A percentile compares a stretch with the other conserved stretches of the same genome.
Conservation (phyloP, 2,113 vertebrate genomes). For the Copsychus sechellarum region DNA sequence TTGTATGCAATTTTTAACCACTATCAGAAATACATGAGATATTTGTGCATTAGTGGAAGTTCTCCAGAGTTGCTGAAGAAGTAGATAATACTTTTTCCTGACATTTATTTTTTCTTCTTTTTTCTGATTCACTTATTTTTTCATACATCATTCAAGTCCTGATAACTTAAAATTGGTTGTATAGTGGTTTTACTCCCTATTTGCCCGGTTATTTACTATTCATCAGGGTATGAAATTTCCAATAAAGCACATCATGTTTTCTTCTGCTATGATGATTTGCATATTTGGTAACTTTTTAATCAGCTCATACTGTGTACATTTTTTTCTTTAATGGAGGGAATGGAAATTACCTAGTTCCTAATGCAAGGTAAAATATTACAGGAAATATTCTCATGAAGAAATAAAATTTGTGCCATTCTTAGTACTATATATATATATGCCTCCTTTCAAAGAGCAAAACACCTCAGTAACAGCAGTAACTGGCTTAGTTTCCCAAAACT, state of each 20-base stretch:
- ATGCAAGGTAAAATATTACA: neutral
- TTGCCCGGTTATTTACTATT: neutral
- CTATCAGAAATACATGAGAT: neutral
- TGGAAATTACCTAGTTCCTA: neutral
- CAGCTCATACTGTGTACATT: neutral
- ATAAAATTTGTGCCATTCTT: neutral
- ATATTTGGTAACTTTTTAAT: neutral
- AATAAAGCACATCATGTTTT: neutral
- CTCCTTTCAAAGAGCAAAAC: neutral
- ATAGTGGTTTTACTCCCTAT: neutral
- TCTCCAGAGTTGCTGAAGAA: neutral
- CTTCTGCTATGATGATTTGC: neutral
- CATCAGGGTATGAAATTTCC: neutral
- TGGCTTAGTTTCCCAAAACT: neutral
- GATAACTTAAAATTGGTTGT: neutral
- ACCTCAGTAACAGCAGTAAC: neutral
- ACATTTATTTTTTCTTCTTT: neutral
- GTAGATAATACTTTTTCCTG: neutral
- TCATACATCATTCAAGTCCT: neutral
- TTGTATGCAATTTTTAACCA: neutral
- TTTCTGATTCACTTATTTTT: neutral
- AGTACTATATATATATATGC: neutral
- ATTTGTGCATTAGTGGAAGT: neutral
- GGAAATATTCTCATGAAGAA: neutral
- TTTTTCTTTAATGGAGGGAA: neutral